A percentile compares a stretch with the other conserved stretches of the same genome.
Evolutionary conservation across 2,797 vertebrate genomes (phyloP).

Genomic region (Gymnoscopelus braueri): DNA sequence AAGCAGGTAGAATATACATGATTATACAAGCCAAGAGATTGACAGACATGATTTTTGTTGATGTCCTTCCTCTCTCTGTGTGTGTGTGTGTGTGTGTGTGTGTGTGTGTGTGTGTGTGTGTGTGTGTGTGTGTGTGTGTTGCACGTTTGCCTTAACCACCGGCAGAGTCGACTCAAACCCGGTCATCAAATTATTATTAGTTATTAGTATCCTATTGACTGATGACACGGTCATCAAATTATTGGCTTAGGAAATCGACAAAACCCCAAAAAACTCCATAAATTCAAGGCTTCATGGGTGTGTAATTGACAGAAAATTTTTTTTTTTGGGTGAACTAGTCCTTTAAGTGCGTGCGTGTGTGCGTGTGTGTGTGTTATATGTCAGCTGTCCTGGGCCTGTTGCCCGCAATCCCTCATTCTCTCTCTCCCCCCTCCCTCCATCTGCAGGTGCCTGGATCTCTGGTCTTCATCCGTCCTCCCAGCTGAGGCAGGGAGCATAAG

Average conservation of each 20-base stretch:
- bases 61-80: not conserved
- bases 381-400: constrained; percentile 8
- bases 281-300: not conserved
- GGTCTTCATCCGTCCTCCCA: constrained; percentile 26
- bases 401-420: constrained; percentile 20
- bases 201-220: too few species aligned
- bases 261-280: too few species aligned
- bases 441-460: constrained; percentile 45
- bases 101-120: constrained; percentile 6
- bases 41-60: too few species aligned
- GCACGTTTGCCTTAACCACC: too few species aligned
- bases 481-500: constrained; percentile 32
- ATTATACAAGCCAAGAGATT: too few species aligned
- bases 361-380: not conserved
- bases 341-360: not conserved
- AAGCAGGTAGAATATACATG: not conserved
- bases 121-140: constrained; percentile 25
- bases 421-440: not conserved
- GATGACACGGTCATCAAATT: too few species aligned
- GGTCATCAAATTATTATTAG: too few species aligned
- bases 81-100: not conserved
- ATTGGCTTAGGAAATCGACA: too few species aligned
- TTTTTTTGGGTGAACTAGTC: too few species aligned
- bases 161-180: too few species aligned
- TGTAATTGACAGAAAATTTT: too few species aligned